Base-by-base conservation (phyloP, 2,113 vertebrate genomes). In the Sylvia atricapilla region DNA sequence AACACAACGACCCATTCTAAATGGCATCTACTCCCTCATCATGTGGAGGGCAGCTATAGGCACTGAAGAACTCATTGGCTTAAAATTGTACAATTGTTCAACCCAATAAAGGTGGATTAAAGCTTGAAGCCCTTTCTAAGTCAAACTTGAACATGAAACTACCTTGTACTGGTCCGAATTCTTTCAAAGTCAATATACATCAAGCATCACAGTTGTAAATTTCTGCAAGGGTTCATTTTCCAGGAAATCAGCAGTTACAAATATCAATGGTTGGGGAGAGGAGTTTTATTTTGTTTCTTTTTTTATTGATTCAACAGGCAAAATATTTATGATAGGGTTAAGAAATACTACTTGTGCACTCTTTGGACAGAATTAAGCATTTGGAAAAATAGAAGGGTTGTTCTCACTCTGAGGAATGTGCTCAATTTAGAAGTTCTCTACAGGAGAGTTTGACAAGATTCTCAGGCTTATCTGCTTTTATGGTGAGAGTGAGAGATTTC, bases 41-140 rank as follows among this genome's bases (percentile, higher is more conserved):
- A 53, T 2, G 7, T 31, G 35, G 52, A 95, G 64, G 86, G 79
- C 33, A 72, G 30, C 87, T 79, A 90, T 53, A 96, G 90, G 94
- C 94, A 96, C 88, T 89, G 80, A 94, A 93, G 76, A 96, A 95
- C 73, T 92, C 93, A 89, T 60, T 95, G 88, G 90, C 90, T 94
- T 96, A 53, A 84, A 89, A 92, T 0, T 35, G 44, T 93, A 96
- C 78, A 95, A 84, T 20, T 92, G 87, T 87, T 94, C 84, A 96
- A 94, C 78, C 84, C 89, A 76, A 46, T 43, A 70, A 67, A 95
- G 39, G 63, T 67, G 89, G 85, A 94, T 95, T 97, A 97, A 96
- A 97, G 94, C 92, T 89, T 87, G 67, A 95, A 97, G 96, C 95
- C 95, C 95, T 96, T 92, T 76, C 37, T 59, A 93, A 87, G 70